Evolutionary conservation across 2,797 vertebrate species (phyloP), one percentile per base, ranked within the genome.

Genomic region (Aselliscus stoliczkanus): DNA sequence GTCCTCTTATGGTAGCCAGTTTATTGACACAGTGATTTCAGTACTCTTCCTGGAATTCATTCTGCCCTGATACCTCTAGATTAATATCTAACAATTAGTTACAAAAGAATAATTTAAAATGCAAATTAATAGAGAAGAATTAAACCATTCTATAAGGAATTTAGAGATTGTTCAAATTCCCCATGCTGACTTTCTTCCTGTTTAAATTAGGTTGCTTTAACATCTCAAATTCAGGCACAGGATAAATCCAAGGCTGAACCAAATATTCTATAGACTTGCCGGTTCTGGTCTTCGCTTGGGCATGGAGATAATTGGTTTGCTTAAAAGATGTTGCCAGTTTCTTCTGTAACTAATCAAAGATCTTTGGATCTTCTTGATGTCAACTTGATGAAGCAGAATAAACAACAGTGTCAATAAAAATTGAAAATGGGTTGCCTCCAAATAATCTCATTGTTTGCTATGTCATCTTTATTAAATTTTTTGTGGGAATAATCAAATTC

Each of bases 371-470:
- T 44, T 93, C 31, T 90, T 94, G 69, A 86, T 85, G 52, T 69
- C 84, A 87, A 9, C 47, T 95, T 94, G 96, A 93, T 89, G 85
- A 93, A 93, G 65, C 60, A 93, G 42, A 95, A 75, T 87, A 79
- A 94, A 70, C 75, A 92, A 73, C 1, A 31, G 4, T 37, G 62
- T 83, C 81, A 95, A 20, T 90, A 81, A 90, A 90, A 90, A 64
- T 84, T 94, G 31, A 65, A 96, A 80, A 56, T 92, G 21, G 6
- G 5, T 54, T 94, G 29, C 47, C 44, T 94, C n/a, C 13, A 92
- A 42, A 47, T 86, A 80, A 73, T 92, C 21, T 56, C 39, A 39
- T 72, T 93, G 44, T 96, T 84, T 93, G 69, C 29, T 76, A 72
- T 90, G 39, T 72, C 27, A 52, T 77, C 34, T 77, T 92, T 62